Evolutionary conservation across 2,888 invertebrate genomes (phyloP), one percentile per base, ranked within the genome.

Genomic region (Mallateleia sp.): DNA sequence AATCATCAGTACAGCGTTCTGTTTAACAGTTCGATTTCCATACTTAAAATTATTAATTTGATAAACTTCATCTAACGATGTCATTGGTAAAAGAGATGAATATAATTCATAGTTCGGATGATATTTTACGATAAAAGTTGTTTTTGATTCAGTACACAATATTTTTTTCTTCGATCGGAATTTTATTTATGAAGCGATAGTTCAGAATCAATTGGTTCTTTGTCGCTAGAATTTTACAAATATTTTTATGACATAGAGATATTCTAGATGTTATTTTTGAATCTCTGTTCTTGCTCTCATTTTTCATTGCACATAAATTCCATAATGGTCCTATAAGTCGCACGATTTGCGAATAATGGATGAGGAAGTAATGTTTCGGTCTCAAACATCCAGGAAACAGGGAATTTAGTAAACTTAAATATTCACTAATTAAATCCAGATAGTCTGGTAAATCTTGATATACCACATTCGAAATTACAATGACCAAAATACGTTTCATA

Each of bases 341-440:
- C 52, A 89, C 81, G 20, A 80, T 22, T 25, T 9, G 5, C 0
- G 81, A 58, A 56, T 90, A 89, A 84, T 90, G 90, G 1, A 88
- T 15, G 7, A 89, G 50, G 24, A 88, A 54, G 58, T 91, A 89
- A 77, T 88, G 88, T 74, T 90, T 90, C 1, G 81, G 81, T 64
- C 88, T 89, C 15, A 90, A 38, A 15, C 28, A 52, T 28, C 75
- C 32, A 45, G 74, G 78, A 72, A 87, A 69, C 47, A 80, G 47
- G 45, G 52, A n/a, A 28, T 45, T 34, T 6, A n/a, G 24, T 6
- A 66, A 56, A 28, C 0, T 0, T 38, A 88, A 85, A 74, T 89
- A 89, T 18, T 89, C 85, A 15, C 24, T 4, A 11, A 90, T 74
- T 7, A 86, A 7, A n/a, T 71, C 60, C 20, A 90, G 62, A 42